These are phyloP conservation scores for Cataglyphis albicans DNA, from an alignment of 2,888 invertebrate genomes.

Conservation along the genomic window DNA sequence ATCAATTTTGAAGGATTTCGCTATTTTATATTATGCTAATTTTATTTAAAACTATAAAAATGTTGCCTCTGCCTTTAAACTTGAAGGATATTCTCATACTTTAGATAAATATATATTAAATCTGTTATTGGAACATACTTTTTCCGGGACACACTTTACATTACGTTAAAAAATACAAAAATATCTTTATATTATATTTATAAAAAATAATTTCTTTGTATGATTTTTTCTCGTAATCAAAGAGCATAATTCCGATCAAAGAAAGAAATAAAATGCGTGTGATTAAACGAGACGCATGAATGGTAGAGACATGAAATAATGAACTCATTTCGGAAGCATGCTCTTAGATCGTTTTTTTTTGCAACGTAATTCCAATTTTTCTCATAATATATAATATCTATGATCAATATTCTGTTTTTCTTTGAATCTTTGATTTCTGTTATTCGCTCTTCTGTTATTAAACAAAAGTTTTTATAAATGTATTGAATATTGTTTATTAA, in stretches of 20 bases:
- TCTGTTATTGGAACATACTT: constrained; percentile 2
- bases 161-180: constrained; percentile 33
- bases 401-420: not conserved
- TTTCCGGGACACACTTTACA: constrained; percentile 14
- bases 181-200: constrained; percentile 1
- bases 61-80: not conserved
- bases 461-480: not conserved
- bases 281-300: not conserved
- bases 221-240: not conserved
- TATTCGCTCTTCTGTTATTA: not conserved
- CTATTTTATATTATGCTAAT: constrained; percentile 1
- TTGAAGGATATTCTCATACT: not conserved
- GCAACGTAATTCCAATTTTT: not conserved
- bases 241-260: constrained; percentile 26
- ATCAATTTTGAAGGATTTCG: not conserved
- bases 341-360: not conserved
- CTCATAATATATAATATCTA: not conserved
- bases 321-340: constrained; percentile 15
- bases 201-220: constrained; percentile 11
- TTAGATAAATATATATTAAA: constrained; percentile 14
- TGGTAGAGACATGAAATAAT: not conserved
- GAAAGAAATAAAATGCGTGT: not conserved
- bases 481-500: not conserved
- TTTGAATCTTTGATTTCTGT: no score
- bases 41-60: not conserved